Percentiles rank a stretch among this genome's conserved stretches.
These are phyloP conservation scores for Acrocephalus kingi DNA, from an alignment of 2,113 vertebrate genomes.

Conservation along the genomic window DNA sequence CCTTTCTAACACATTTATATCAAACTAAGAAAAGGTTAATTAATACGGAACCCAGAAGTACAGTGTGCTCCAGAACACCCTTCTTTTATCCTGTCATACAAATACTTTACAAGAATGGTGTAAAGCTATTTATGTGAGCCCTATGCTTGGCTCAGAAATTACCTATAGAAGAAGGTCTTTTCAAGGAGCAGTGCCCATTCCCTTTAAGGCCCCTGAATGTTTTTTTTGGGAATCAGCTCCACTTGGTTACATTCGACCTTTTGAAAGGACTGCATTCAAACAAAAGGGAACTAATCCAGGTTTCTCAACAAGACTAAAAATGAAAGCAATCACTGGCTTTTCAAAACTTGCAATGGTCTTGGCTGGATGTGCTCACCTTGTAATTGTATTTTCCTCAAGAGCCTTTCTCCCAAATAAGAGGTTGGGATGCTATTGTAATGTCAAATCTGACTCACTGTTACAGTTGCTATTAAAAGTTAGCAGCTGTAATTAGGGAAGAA, in stretches of 20 bases:
- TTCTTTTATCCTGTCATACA: not conserved
- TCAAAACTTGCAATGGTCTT: slow-evolving; percentile 18
- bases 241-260: not conserved
- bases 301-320: not conserved
- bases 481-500: slow-evolving; percentile 67
- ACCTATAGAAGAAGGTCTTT: not conserved
- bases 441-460: slow-evolving; percentile 61
- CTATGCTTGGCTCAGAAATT: not conserved
- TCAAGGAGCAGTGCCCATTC: not conserved
- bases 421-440: slow-evolving; percentile 15
- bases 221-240: not conserved
- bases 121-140: not conserved
- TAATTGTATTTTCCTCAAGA: slow-evolving; percentile 7
- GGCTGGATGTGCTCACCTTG: not conserved
- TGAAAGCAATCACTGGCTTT: slow-evolving; percentile 7
- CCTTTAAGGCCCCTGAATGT: not conserved
- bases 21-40: slow-evolving; percentile 21
- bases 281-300: not conserved
- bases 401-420: slow-evolving; percentile 5
- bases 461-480: slow-evolving; percentile 60
- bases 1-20: not conserved
- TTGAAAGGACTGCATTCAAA: slow-evolving; percentile 6
- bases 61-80: not conserved
- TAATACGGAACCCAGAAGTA: not conserved
- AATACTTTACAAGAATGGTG: not conserved